phyloP scores from a whole-genome alignment of 2,113 vertebrate genomes.

The Sciurus niger region DNA sequence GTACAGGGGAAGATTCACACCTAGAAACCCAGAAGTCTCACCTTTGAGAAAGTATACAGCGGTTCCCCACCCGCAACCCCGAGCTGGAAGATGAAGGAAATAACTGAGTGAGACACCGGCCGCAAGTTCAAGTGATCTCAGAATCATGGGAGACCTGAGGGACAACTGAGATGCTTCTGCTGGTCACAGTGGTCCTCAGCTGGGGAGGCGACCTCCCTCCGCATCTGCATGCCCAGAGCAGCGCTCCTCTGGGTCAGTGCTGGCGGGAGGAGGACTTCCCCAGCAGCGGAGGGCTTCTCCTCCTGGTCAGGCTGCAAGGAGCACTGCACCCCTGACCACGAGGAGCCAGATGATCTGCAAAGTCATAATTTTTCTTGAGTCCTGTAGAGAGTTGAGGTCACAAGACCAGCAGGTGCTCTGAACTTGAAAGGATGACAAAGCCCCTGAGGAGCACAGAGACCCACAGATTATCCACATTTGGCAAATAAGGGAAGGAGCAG shows the following conservation, averaged over 20 bases:
- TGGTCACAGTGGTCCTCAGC: too few species aligned
- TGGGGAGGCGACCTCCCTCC: accelerated
- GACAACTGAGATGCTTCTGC: neutral
- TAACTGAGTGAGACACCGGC: neutral
- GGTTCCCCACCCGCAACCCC: neutral
- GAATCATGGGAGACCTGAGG: too few species aligned
- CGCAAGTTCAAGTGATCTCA: neutral
- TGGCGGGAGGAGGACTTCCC: neutral
- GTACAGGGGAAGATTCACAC: neutral
- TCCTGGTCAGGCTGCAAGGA: accelerated
- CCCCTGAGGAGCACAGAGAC: too few species aligned
- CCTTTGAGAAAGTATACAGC: neutral
- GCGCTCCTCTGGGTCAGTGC: accelerated
- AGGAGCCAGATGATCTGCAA: neutral
- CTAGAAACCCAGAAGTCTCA: neutral
- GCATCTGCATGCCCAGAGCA: accelerated
- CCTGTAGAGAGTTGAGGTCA: neutral
- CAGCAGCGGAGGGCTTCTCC: accelerated
- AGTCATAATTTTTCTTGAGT: neutral
- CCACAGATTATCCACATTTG: accelerated
- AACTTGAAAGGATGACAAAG: neutral
- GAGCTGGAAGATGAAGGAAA: neutral
- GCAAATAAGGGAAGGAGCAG: too few species aligned
- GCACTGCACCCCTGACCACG: too few species aligned
- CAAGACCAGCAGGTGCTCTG: neutral